Evolutionary conservation across 2,797 vertebrate genomes (phyloP).

Genomic region (Apogon hyalosoma): DNA sequence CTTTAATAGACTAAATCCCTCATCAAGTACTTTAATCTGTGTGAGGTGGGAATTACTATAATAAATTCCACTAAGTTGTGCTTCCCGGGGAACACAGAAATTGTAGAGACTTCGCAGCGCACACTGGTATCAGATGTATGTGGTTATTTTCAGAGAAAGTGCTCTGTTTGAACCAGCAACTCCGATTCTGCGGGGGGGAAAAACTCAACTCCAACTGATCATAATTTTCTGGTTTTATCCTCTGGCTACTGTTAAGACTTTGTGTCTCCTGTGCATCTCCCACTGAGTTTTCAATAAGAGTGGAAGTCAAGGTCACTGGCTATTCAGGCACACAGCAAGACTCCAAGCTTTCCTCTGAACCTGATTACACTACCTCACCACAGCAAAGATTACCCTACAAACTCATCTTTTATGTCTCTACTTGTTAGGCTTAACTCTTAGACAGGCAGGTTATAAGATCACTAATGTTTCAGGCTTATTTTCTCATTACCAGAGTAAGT

Average conservation of each 20-base stretch:
- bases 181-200: not conserved
- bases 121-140: conserved; percentile 5
- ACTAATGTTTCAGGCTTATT: conserved; percentile 15
- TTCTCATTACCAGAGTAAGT: conserved; percentile 22
- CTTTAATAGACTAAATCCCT: conserved; percentile 23
- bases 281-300: conserved; percentile 38
- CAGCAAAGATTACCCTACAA: conserved; percentile 28
- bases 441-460: conserved; percentile 5
- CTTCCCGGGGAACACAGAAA: conserved; percentile 10
- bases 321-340: conserved; percentile 25
- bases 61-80: conserved; percentile 41
- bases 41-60: conserved; percentile 38
- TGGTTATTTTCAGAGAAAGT: conserved; percentile 24
- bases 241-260: conserved; percentile 30
- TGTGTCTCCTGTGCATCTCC: conserved; percentile 22
- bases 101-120: conserved; percentile 7
- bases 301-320: conserved; percentile 70
- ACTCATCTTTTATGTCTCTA: conserved; percentile 27
- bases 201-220: conserved; percentile 23
- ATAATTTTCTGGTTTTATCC: not conserved
- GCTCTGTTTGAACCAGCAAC: conserved; percentile 22
- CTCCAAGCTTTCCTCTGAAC: conserved; percentile 24
- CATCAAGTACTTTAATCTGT: conserved; percentile 40
- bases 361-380: conserved; percentile 24
- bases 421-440: conserved; percentile 15